Evolutionary conservation across 2,113 vertebrate genomes (phyloP).

Genomic region (Psittacara wagleri): DNA sequence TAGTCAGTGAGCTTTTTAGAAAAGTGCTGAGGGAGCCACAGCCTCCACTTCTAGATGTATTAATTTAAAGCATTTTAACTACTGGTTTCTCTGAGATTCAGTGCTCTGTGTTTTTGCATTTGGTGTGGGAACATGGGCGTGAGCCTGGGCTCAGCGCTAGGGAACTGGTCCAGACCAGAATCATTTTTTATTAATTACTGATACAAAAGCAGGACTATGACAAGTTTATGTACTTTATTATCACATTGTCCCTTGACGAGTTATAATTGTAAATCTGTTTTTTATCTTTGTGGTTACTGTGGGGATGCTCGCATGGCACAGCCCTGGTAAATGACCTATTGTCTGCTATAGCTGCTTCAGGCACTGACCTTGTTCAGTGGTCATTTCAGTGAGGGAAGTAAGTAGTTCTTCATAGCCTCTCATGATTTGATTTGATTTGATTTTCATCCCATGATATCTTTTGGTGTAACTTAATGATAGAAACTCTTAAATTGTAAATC

Average conservation of each 20-base stretch:
- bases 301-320: background rate
- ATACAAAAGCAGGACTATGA: background rate
- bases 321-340: background rate
- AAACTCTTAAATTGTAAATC: background rate
- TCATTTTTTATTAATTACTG: background rate
- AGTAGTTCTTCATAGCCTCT: background rate
- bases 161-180: background rate
- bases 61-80: background rate
- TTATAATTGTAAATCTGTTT: background rate
- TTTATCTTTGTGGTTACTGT: background rate
- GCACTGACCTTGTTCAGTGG: background rate
- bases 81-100: background rate
- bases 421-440: background rate
- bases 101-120: background rate
- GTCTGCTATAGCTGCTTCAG: background rate
- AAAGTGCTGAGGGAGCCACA: background rate
- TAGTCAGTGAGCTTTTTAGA: background rate
- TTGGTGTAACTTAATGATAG: background rate
- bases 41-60: background rate
- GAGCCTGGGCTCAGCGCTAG: background rate
- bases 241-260: background rate
- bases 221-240: background rate
- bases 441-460: background rate
- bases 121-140: background rate
- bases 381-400: background rate